phyloP scores from a whole-genome alignment of 2,113 vertebrate genomes.

The Lanius collurio region DNA sequence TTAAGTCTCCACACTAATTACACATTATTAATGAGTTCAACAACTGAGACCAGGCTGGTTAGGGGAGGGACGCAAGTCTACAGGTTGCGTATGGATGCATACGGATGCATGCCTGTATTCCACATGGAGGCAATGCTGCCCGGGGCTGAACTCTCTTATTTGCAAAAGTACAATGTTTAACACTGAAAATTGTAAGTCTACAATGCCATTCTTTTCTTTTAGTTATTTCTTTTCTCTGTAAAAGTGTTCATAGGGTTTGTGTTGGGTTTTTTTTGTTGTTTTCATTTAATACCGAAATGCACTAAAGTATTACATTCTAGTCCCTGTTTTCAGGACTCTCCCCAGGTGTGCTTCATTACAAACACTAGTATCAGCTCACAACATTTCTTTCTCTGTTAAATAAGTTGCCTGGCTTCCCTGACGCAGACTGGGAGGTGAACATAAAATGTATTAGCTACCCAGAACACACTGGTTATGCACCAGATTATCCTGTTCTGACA shows the following conservation, averaged over 20 bases:
- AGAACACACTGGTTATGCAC: background rate
- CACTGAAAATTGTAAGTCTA: background rate
- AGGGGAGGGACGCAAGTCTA: background rate
- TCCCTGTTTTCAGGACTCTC: background rate
- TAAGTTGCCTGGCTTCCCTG: background rate
- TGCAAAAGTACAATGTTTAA: background rate
- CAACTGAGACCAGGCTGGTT: background rate
- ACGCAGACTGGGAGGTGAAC: background rate
- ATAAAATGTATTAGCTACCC: background rate
- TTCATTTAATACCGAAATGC: background rate
- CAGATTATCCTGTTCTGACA: background rate
- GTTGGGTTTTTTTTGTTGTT: background rate
- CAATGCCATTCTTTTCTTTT: background rate
- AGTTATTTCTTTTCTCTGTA: background rate
- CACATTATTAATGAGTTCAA: slow-evolving; percentile 32
- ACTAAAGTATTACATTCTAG: background rate
- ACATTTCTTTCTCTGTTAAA: background rate
- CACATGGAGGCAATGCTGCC: rapidly evolving
- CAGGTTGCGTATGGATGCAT: rapidly evolving
- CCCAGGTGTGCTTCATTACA: background rate
- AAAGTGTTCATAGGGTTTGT: background rate
- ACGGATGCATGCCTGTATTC: background rate
- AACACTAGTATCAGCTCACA: background rate
- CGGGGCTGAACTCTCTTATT: background rate
- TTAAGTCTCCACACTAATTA: slow-evolving; percentile 53